Evolutionary conservation across 30 jellyfish, hydroid and myxozoan genomes (phyloP), one percentile per base, ranked within the genome.

Genomic region (Pelagia noctiluca): DNA sequence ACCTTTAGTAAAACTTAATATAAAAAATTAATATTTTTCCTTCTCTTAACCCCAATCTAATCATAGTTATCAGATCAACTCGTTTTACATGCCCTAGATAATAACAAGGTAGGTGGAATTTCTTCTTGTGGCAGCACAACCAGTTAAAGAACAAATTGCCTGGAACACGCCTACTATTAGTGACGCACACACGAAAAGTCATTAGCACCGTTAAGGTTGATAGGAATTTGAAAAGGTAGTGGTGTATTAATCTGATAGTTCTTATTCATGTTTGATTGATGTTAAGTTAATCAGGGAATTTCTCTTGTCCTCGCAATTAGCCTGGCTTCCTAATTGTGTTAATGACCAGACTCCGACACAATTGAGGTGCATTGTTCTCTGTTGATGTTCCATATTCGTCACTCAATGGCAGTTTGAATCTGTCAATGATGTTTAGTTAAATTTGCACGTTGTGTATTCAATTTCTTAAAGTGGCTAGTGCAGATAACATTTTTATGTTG

Each of bases 81-180:
- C n/a, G n/a, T n/a, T n/a, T n/a, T n/a, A n/a, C n/a, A n/a, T n/a
- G n/a, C n/a, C n/a, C n/a, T n/a, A n/a, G n/a, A n/a, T n/a, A n/a
- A n/a, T n/a, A n/a, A n/a, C n/a, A n/a, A n/a, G n/a, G n/a, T n/a
- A n/a, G n/a, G n/a, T n/a, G n/a, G n/a, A n/a, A n/a, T n/a, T n/a
- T n/a, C n/a, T n/a, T n/a, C n/a, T n/a, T n/a, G n/a, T n/a, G n/a
- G n/a, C n/a, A n/a, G n/a, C n/a, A n/a, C n/a, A n/a, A n/a, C n/a
- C n/a, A n/a, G n/a, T n/a, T n/a, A n/a, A n/a, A n/a, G n/a, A n/a
- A n/a, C n/a, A 25, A 52, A 30, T 52, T 52, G 68, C 21, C 30
- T 19, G 21, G 68, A 52, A 52, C 68, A 52, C 68, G 68, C 68
- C 68, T 52, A 52, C 68, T 30, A 19, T 19, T 52, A 52, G 7